phyloP scores from a whole-genome alignment of 2,113 vertebrate species.

The Balaenoptera acutorostrata region DNA sequence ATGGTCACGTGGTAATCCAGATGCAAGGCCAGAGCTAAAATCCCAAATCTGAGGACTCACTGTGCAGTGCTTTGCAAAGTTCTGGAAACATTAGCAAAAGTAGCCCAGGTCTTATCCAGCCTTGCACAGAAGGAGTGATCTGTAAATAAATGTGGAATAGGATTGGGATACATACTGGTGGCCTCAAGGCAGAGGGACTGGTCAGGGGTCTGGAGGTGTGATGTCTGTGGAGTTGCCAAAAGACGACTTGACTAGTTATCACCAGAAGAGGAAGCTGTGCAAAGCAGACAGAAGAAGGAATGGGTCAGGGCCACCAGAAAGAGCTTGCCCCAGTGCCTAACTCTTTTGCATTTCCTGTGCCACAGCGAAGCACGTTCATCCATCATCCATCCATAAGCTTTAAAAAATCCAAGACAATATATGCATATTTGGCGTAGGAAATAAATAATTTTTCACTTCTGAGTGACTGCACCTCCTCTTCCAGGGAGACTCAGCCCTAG shows the following conservation, averaged over 20 bases:
- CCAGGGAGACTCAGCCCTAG: background rate
- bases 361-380: background rate
- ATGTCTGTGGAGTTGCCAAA: background rate
- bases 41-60: background rate
- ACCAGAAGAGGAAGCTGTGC: background rate
- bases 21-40: background rate
- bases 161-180: background rate
- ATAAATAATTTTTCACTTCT: background rate
- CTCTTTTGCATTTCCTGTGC: background rate
- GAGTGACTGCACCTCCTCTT: background rate
- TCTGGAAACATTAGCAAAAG: background rate
- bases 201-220: background rate
- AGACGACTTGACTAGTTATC: background rate
- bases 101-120: background rate
- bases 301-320: background rate
- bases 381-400: background rate
- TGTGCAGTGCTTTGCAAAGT: background rate
- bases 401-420: background rate
- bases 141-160: background rate
- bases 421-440: background rate
- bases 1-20: background rate
- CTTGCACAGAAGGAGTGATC: background rate
- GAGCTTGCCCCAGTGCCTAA: background rate
- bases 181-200: background rate
- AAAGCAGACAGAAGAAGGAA: background rate